phyloP scores from a whole-genome alignment of 1,140 invertebrate genomes.

The Neodiprion virginianus region DNA sequence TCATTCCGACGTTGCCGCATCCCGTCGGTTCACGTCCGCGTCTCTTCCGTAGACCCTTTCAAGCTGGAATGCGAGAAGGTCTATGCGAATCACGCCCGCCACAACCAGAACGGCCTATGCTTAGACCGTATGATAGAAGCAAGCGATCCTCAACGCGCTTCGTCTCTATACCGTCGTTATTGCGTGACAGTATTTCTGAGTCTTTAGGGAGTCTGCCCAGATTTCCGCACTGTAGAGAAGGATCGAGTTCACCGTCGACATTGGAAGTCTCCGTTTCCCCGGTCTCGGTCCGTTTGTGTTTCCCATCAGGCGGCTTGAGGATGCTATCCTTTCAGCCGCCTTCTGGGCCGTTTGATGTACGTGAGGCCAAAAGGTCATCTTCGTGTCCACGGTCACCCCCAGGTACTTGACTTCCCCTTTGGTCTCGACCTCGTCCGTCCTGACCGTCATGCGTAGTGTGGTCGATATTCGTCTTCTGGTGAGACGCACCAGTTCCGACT shows the following conservation, averaged over 20 bases:
- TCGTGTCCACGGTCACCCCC: constrained; percentile 28
- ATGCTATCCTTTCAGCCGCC: too few species aligned
- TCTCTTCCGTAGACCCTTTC: neutral
- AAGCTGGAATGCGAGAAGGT: neutral
- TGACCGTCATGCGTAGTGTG: neutral
- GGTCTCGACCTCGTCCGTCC: too few species aligned
- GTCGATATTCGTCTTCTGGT: constrained; percentile 8
- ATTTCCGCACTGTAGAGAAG: constrained; percentile 35
- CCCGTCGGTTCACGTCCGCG: neutral
- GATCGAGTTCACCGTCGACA: neutral
- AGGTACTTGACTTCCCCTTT: constrained; percentile 4
- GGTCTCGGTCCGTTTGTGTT: too few species aligned
- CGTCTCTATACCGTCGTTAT: constrained; percentile 21
- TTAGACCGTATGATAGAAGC: constrained; percentile 33
- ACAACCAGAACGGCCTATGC: constrained; percentile 29
- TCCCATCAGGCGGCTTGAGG: too few species aligned
- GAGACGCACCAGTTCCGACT: neutral
- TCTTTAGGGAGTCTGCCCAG: constrained; percentile 25
- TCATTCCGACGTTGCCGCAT: constrained; percentile 14
- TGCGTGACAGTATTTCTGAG: constrained; percentile 20
- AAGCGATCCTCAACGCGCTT: constrained; percentile 15
- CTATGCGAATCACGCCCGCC: neutral
- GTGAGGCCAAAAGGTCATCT: constrained; percentile 27
- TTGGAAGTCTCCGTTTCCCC: too few species aligned
- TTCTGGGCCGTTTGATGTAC: constrained; percentile 4